Conservation (phyloP, 2,888 invertebrate species). For the Stratiomys singularior region DNA sequence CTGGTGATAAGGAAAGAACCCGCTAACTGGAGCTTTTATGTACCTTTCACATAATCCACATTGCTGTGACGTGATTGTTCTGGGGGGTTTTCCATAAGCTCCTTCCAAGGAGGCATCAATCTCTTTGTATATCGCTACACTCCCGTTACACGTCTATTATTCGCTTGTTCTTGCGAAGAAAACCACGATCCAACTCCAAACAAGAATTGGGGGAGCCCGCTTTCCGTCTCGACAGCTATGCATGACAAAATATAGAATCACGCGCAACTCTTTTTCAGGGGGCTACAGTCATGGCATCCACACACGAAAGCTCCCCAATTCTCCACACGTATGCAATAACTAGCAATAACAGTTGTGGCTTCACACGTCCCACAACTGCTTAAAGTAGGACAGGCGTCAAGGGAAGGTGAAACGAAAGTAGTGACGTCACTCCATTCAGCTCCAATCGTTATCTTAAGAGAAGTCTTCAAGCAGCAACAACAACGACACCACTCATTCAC, state of each 20-base stretch:
- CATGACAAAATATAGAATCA: background rate
- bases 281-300: background rate
- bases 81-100: background rate
- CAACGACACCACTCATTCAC: background rate
- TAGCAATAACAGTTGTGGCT: background rate
- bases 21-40: background rate
- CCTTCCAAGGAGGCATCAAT: background rate
- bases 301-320: slow-evolving; percentile 6
- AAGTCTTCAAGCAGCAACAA: background rate
- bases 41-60: background rate
- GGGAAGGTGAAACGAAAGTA: background rate
- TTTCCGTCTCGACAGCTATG: slow-evolving; percentile 1
- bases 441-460: background rate
- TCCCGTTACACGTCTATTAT: background rate
- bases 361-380: background rate
- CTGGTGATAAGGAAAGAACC: slow-evolving; percentile 11
- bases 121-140: background rate
- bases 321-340: background rate
- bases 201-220: background rate
- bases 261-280: background rate
- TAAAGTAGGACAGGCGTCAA: background rate
- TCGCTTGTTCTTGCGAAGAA: background rate
- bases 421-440: slow-evolving; percentile 22
- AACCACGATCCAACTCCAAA: background rate
- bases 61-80: background rate